These are phyloP conservation scores for Lota lota DNA, from an alignment of 2,113 vertebrate species.

Conservation along the genomic window DNA sequence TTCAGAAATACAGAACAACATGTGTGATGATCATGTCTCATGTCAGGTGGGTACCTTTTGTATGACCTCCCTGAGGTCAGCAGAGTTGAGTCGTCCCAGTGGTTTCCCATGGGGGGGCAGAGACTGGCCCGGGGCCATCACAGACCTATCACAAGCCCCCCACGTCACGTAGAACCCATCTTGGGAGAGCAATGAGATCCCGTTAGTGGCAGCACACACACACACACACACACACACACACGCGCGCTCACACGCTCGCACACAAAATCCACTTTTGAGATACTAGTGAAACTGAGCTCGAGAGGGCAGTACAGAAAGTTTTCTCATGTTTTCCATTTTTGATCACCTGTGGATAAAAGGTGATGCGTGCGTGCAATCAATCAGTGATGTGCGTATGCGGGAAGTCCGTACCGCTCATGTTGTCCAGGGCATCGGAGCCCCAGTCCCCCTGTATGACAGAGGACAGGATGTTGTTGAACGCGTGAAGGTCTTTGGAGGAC, in stretches of 20 bases:
- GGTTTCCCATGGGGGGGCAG: conserved; percentile 87
- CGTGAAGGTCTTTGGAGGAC: conserved; percentile 79
- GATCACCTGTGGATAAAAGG: too few relatives aligned
- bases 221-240: too few relatives aligned
- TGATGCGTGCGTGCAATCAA: too few relatives aligned
- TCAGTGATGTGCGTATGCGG: not conserved
- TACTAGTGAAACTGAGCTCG: too few relatives aligned
- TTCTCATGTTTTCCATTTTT: too few relatives aligned
- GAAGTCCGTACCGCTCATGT: conserved; percentile 80
- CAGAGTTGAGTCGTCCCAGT: conserved; percentile 80
- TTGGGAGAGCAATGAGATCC: conserved; percentile 45
- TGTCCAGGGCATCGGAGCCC: conserved; percentile 85
- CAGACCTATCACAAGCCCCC: conserved; percentile 75
- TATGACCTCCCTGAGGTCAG: conserved; percentile 86
- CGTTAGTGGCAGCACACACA: too few relatives aligned
- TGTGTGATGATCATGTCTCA: not conserved
- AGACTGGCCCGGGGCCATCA: conserved; percentile 75
- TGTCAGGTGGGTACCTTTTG: conserved; percentile 78
- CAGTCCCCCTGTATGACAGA: conserved; percentile 88
- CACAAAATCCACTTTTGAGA: too few relatives aligned
- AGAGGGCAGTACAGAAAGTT: too few relatives aligned
- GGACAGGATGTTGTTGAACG: conserved; percentile 87
- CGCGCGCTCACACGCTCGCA: too few relatives aligned
- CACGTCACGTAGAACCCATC: conserved; percentile 92
- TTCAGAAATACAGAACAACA: not conserved